Conservation (phyloP, 2,797 vertebrate species). For the Austrolebias charrua region DNA sequence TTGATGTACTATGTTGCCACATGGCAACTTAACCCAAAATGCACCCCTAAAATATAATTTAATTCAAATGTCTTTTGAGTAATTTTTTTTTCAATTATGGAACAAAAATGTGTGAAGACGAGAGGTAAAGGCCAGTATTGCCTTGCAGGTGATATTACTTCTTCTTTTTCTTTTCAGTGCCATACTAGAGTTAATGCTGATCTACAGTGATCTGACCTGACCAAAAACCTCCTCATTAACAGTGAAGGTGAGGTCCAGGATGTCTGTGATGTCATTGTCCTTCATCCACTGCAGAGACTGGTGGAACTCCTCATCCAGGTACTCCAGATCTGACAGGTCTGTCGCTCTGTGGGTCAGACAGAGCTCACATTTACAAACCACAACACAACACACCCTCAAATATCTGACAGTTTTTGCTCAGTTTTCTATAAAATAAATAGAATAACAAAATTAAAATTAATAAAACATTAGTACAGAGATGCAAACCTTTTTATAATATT, state of each 20-base stretch:
- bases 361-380: background rate
- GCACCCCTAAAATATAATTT: too few relatives aligned
- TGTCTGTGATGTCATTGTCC: constrained; percentile 97
- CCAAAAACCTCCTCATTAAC: constrained; percentile 99
- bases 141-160: too few relatives aligned
- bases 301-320: constrained; percentile 97
- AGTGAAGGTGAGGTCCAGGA: constrained; percentile 95
- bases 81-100: too few relatives aligned
- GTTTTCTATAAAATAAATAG: background rate
- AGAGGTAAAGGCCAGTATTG: too few relatives aligned
- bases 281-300: constrained; percentile 99
- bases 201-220: constrained; percentile 78
- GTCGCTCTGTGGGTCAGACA: constrained; percentile 79
- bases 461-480: background rate
- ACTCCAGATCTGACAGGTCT: constrained; percentile 95
- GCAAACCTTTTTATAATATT: too few relatives aligned
- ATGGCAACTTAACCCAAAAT: too few relatives aligned
- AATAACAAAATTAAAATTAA: background rate
- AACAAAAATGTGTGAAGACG: too few relatives aligned
- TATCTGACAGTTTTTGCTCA: too few relatives aligned
- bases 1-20: too few relatives aligned
- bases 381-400: too few relatives aligned
- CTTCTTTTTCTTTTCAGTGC: too few relatives aligned
- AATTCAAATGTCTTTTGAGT: too few relatives aligned
- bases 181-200: background rate